Conservation (phyloP, 2,113 vertebrate species). For the Spea bombifrons region DNA sequence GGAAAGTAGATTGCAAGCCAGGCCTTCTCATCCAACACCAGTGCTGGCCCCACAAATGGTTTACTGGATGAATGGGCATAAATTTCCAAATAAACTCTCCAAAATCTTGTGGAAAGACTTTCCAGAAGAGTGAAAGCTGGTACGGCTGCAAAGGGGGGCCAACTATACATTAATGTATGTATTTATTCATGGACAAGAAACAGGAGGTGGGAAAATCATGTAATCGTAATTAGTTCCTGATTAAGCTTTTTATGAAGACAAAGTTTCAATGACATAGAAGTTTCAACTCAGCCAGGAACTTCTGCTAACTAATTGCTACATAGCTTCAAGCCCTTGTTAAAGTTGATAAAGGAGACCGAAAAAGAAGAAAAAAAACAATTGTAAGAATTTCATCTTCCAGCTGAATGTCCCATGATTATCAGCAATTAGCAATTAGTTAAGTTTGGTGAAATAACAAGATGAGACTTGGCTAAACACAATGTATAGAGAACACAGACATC, state of each 20-base stretch:
- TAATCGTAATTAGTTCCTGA: constrained; percentile 77
- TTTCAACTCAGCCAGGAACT: constrained; percentile 83
- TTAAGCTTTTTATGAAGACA: constrained; percentile 73
- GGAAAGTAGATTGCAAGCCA: too few relatives aligned
- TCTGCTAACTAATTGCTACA: constrained; percentile 91
- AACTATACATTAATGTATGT: too few relatives aligned
- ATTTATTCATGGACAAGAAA: too few relatives aligned
- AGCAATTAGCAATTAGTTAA: constrained; percentile 96
- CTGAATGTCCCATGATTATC: constrained; percentile 86
- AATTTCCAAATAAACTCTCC: too few relatives aligned
- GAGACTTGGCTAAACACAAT: constrained; percentile 86
- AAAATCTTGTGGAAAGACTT: too few relatives aligned
- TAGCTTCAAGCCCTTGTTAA: constrained; percentile 87
- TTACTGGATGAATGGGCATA: too few relatives aligned
- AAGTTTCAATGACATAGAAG: constrained; percentile 88
- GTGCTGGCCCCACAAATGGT: too few relatives aligned
- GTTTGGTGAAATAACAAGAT: constrained; percentile 87
- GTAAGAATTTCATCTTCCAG: constrained; percentile 74
- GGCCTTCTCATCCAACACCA: too few relatives aligned
- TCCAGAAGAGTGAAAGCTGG: too few relatives aligned
- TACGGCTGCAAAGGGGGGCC: too few relatives aligned
- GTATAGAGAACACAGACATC: constrained; percentile 82
- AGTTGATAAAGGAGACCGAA: constrained; percentile 50
- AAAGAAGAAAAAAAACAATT: constrained; percentile 60
- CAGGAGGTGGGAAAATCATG: too few relatives aligned